A percentile compares a stretch with the other conserved stretches of the same genome.
Conservation (phyloP, 1,140 invertebrate genomes). For the Drosophila guanche region DNA sequence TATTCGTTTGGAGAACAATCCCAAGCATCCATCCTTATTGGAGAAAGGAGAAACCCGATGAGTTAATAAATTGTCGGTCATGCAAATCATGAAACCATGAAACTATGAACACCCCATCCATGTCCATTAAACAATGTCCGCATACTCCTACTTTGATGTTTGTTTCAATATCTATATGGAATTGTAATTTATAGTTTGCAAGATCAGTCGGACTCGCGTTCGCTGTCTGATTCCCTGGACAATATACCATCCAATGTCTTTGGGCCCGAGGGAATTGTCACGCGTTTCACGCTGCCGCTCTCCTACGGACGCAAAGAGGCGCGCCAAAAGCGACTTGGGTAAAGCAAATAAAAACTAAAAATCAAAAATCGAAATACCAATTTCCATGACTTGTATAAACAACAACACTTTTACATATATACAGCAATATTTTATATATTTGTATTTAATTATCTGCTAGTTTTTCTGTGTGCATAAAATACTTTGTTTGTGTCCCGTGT, state of each 20-base stretch:
- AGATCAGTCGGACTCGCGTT: constrained; percentile 84
- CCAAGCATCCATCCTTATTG: too few species aligned
- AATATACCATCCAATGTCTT: constrained; percentile 84
- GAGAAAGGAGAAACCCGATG: too few species aligned
- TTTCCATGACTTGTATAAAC: background rate
- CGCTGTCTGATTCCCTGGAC: constrained; percentile 83
- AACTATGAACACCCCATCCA: constrained; percentile 4
- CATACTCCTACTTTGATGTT: constrained; percentile 10
- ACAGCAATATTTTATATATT: background rate
- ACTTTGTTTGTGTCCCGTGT: constrained; percentile 6
- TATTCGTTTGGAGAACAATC: background rate
- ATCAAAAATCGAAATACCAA: constrained; percentile 6
- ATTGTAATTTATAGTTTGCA: constrained; percentile 84
- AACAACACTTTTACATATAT: background rate
- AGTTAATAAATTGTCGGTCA: too few species aligned
- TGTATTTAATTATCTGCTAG: background rate
- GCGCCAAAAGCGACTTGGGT: constrained; percentile 86
- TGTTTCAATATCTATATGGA: constrained; percentile 31
- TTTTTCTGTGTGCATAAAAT: constrained; percentile 4
- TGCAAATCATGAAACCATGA: too few species aligned
- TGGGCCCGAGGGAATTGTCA: constrained; percentile 83
- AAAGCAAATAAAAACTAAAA: constrained; percentile 60
- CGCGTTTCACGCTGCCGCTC: constrained; percentile 86
- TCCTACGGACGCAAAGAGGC: constrained; percentile 86
- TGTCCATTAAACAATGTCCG: constrained; percentile 11